These are phyloP conservation scores for Clivina fossor DNA, from an alignment of 2,888 invertebrate genomes.

Conservation along the genomic window DNA sequence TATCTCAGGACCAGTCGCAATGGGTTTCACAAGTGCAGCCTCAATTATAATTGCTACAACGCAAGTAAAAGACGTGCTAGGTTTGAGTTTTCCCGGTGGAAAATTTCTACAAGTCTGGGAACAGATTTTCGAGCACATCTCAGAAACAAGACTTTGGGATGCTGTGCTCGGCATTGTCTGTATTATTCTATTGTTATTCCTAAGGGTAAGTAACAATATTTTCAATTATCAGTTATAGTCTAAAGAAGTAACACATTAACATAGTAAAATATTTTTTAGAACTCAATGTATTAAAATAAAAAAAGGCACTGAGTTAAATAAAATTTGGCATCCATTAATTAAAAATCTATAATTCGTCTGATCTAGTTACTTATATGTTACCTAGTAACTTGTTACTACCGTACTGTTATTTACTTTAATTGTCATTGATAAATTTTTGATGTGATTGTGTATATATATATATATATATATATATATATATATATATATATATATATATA, in stretches of 20 bases:
- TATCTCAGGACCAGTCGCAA: slow-evolving; percentile 80
- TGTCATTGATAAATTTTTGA: slow-evolving; percentile 11
- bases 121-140: slow-evolving; percentile 69
- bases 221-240: neutral
- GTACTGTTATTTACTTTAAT: no score
- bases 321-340: no score
- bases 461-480: slow-evolving; percentile 19
- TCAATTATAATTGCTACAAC: slow-evolving; percentile 81
- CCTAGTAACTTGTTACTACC: no score
- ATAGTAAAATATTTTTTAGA: neutral
- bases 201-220: slow-evolving; percentile 60
- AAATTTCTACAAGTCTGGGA: slow-evolving; percentile 73
- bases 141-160: slow-evolving; percentile 71
- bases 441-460: no score
- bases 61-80: slow-evolving; percentile 75
- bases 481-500: no score
- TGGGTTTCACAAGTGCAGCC: slow-evolving; percentile 80
- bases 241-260: neutral
- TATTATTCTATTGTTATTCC: slow-evolving; percentile 67
- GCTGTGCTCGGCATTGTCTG: slow-evolving; percentile 68
- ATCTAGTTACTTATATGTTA: no score
- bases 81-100: slow-evolving; percentile 67
- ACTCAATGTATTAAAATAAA: no score
- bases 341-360: no score
- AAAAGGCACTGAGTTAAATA: no score